Base-by-base conservation (phyloP, 1,140 invertebrate species). In the Anoplolepis gracilipes region DNA sequence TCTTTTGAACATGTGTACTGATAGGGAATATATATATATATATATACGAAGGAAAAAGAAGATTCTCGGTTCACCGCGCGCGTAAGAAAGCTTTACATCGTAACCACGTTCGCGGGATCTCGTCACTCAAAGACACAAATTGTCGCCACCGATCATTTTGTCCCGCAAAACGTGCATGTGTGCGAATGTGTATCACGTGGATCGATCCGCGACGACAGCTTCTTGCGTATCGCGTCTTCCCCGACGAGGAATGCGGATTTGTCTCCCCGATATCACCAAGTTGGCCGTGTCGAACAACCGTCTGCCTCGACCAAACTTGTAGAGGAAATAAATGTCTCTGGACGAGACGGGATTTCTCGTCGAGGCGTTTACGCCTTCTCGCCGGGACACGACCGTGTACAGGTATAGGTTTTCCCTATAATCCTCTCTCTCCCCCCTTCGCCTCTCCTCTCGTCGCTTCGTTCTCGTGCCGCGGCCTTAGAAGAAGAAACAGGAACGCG, bases 221-320 rank as follows among this genome's bases (percentile, higher is more conserved):
- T 88, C 49, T 88, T 88, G 55, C 69, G 1, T 28, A 2, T 3
- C 46, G 39, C 46, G 39, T 65, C 19, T 39, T 82, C 49, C 53
- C 25, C 25, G 36, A 7, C n/a, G 49, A 64, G 85, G 79, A 86
- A 76, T 59, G 87, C 62, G 81, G 78, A 90, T 87, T 88, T 89
- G 81, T 88, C 79, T 46, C 85, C 70, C 59, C 67, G 81, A 85
- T 75, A 85, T 87, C 64, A 39, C 36, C 65, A 28, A 39, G 57
- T n/a, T 39, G 49, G 49, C 72, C 42, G 46, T 28, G 62, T 7
- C 39, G 86, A 72, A 59, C 86, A 57, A 61, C 2, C 30, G 67
- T 49, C 42, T 16, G 46, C 16, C 46, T 46, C 42, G 13, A 49
- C 4, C 46, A 49, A 28, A 39, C 33, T 67, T 6, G 33, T 67